These are phyloP conservation scores for Corythornis cristatus DNA, from an alignment of 2,113 vertebrate genomes.

Conservation along the genomic window DNA sequence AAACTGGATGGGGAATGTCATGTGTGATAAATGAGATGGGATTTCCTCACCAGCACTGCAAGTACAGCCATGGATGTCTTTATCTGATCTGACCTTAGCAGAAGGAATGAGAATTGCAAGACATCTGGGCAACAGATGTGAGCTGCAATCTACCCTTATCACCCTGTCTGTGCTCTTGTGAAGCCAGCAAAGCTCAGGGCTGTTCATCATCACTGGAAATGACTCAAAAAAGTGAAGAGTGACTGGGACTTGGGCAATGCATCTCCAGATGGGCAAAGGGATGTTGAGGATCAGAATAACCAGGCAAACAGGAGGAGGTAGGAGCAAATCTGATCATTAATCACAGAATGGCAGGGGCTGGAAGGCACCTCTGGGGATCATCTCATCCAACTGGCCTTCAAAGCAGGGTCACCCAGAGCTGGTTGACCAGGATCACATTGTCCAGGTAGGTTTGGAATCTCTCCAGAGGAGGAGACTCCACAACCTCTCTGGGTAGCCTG, in stretches of 20 bases:
- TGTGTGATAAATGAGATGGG: background rate
- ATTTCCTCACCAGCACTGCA: background rate
- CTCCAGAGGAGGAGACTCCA: too few species aligned
- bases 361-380: too few species aligned
- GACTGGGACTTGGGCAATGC: background rate
- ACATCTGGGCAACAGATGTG: conserved; percentile 38
- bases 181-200: background rate
- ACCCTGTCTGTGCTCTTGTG: background rate
- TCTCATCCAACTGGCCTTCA: too few species aligned
- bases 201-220: background rate
- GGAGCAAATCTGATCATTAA: background rate
- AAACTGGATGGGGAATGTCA: background rate
- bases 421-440: too few species aligned
- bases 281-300: background rate
- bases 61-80: background rate
- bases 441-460: too few species aligned
- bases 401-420: too few species aligned
- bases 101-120: background rate
- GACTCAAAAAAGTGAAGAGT: background rate
- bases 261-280: background rate
- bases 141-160: background rate
- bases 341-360: background rate
- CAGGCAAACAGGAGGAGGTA: background rate
- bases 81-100: background rate
- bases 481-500: too few species aligned